Evolutionary conservation across 2,113 vertebrate genomes (phyloP), one percentile per base, ranked within the genome.

Genomic region (Thamnaconus septentrionalis): DNA sequence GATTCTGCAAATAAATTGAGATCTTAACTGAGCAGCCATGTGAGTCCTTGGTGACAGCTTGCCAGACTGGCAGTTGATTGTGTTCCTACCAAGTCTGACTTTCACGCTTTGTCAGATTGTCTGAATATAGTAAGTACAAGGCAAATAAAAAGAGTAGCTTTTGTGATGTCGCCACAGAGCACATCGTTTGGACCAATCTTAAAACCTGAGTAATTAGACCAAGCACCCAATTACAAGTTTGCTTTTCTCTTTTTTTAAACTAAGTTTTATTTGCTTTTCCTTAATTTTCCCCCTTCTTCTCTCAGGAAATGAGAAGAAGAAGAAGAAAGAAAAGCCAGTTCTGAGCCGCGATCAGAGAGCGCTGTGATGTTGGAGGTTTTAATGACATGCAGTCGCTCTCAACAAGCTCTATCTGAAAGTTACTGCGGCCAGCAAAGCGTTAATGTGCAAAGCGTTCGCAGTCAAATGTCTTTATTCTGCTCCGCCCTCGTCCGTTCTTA

Each of bases 371-470:
- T 45, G 18, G 56, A 51, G 18, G 61, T 39, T 72, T 64, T 53
- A 60, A 69, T 63, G 61, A 62, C 74, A 53, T 42, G 54, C 31
- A 68, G 66, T 69, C 18, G 51, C 55, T 76, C 54, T 64, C 56
- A 52, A 67, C 65, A 59, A 70, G 64, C 63, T 50, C 48, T 40
- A 62, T 81, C 43, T 81, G 75, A 45, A 45, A 75, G 75, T 60
- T 67, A 40, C 0, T 46, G 56, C 65, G 73, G 49, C 12, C 67
- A 55, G 49, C 49, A 56, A 40, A 67, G 69, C 65, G 53, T 80
- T 70, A 64, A 2, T 31, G 1, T 31, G 18, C 18, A 31, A 31
- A 1, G 18, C 65, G 79, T 85, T 71, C 76, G 68, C 69, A 62
- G 68, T 76, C 70, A 46, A 61, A 11, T 64, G 72, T 61, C 61